Evolutionary conservation across 2,797 vertebrate species (phyloP).

Genomic region (Sitta carolinensis): DNA sequence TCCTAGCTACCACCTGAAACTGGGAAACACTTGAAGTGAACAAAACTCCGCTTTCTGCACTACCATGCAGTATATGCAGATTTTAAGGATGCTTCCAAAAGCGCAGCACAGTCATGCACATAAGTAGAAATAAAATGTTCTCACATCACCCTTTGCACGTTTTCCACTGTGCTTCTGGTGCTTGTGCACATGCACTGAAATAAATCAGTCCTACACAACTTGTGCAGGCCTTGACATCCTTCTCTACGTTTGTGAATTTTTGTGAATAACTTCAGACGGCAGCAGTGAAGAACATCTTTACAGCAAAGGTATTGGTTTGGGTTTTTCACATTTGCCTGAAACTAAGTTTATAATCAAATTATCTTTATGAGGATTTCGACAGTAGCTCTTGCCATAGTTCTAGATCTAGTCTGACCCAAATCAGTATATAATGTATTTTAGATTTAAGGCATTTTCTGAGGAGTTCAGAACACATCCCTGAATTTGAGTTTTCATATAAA

Average conservation of each 20-base stretch:
- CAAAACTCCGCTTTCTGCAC: conserved; percentile 50
- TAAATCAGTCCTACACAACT: not conserved
- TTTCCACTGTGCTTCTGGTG: not conserved
- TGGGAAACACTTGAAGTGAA: conserved; percentile 79
- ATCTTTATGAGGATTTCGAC: not conserved
- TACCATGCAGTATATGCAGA: not conserved
- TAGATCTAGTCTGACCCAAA: not conserved
- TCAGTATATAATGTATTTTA: not conserved
- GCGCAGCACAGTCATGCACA: not conserved
- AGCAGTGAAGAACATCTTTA: not conserved
- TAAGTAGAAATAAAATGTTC: not conserved
- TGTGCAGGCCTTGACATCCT: not conserved
- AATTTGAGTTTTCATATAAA: not conserved
- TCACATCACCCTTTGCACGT: not conserved
- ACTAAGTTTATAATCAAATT: not conserved
- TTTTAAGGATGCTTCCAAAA: not conserved
- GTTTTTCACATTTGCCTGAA: not conserved
- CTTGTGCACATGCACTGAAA: not conserved
- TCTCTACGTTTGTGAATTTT: not conserved
- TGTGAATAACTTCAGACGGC: not conserved
- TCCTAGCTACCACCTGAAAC: conserved; percentile 83
- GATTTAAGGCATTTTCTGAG: not conserved
- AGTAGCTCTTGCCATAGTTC: not conserved
- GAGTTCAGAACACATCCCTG: not conserved
- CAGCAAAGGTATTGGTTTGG: not conserved